These are phyloP conservation scores for Pipa parva DNA, from an alignment of 2,113 vertebrate genomes.

Conservation along the genomic window DNA sequence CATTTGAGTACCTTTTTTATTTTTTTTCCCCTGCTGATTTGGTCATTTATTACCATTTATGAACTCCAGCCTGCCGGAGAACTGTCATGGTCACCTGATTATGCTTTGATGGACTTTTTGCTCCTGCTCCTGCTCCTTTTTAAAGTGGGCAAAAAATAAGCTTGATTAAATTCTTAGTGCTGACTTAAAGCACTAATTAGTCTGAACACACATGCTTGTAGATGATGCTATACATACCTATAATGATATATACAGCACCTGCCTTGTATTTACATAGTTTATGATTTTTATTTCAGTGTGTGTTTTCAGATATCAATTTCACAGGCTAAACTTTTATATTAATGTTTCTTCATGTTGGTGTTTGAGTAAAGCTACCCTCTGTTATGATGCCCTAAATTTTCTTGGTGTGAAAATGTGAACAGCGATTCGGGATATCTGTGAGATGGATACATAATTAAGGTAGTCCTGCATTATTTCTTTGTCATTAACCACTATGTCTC, in stretches of 20 bases:
- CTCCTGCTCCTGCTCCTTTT: not conserved
- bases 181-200: conserved; percentile 11
- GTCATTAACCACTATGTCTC: not conserved
- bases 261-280: not conserved
- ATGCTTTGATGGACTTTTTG: not conserved
- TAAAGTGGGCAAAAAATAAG: not conserved
- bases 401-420: no score
- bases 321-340: not conserved
- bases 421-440: no score
- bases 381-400: no score
- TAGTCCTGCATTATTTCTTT: not conserved
- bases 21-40: not conserved
- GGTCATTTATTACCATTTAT: conserved; percentile 2
- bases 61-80: not conserved
- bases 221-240: conserved; percentile 24
- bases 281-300: not conserved
- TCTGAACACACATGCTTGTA: conserved; percentile 23
- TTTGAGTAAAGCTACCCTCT: not conserved
- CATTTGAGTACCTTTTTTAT: not conserved
- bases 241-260: not conserved
- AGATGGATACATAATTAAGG: no score
- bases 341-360: not conserved
- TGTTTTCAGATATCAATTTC: not conserved
- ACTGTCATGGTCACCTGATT: not conserved
- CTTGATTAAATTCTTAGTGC: conserved; percentile 29